These are phyloP conservation scores for Channa striata DNA, from an alignment of 2,797 vertebrate genomes.

Conservation along the genomic window DNA sequence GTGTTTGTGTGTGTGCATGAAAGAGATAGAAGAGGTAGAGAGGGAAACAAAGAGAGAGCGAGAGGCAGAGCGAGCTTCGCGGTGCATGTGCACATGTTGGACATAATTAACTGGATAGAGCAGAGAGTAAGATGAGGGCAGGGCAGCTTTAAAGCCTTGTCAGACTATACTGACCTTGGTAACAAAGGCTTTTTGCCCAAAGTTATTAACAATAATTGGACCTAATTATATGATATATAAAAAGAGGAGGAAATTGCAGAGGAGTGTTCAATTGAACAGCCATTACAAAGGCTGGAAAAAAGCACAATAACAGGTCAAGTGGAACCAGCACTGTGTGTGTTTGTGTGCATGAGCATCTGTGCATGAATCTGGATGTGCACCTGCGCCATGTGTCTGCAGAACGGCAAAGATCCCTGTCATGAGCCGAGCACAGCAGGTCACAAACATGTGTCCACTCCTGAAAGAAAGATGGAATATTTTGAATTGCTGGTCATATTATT, in stretches of 20 bases:
- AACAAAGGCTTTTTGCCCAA: constrained; percentile 70
- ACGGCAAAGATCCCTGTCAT: constrained; percentile 10
- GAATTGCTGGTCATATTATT: no score
- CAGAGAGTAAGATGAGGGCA: constrained; percentile 53
- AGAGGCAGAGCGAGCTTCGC: neutral
- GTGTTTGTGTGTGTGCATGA: constrained; percentile 25
- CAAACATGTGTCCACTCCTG: neutral
- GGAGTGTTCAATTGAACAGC: constrained; percentile 60
- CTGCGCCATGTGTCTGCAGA: neutral
- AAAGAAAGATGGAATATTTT: neutral
- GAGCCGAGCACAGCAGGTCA: constrained; percentile 12
- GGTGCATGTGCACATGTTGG: constrained; percentile 43
- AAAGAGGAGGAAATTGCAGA: constrained; percentile 71
- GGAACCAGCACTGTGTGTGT: constrained; percentile 45
- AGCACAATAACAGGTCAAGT: constrained; percentile 66
- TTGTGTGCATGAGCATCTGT: neutral
- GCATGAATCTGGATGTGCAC: constrained; percentile 24
- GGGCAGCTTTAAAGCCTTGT: constrained; percentile 69
- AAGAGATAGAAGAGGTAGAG: constrained; percentile 15
- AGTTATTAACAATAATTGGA: constrained; percentile 79
- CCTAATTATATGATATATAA: constrained; percentile 76
- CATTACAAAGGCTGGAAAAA: constrained; percentile 55
- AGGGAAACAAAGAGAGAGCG: constrained; percentile 5
- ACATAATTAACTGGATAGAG: constrained; percentile 67
- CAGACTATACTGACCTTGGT: constrained; percentile 75